Percentiles rank a stretch among this genome's conserved stretches.
These are phyloP conservation scores for Falco berigora DNA, from an alignment of 2,797 vertebrate species.

Conservation along the genomic window DNA sequence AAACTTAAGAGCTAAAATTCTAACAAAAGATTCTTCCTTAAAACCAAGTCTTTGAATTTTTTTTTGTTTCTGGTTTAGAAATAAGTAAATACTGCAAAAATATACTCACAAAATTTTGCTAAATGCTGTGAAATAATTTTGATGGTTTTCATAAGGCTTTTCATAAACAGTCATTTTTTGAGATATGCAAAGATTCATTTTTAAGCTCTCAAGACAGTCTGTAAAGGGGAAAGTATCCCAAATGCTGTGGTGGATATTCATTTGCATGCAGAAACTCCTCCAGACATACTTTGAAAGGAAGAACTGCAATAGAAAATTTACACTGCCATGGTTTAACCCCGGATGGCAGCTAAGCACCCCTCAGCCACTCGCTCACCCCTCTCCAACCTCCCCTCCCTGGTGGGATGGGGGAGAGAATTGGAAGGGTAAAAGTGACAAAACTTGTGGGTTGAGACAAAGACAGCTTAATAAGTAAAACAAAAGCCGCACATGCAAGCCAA, in stretches of 20 bases:
- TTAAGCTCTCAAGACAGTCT: not conserved
- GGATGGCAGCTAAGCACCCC: no score
- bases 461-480: no score
- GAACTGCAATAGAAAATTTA: not conserved
- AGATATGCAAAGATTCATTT: no score
- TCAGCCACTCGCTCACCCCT: no score
- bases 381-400: no score
- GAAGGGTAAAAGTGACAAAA: no score
- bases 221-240: not conserved
- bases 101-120: not conserved
- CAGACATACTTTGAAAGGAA: not conserved
- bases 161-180: not conserved
- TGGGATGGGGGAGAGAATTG: no score
- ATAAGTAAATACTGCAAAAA: not conserved
- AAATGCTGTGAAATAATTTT: not conserved
- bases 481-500: no score
- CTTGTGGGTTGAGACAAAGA: no score
- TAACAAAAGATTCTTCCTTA: no score
- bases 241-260: not conserved
- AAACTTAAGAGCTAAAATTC: no score
- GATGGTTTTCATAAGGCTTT: not conserved
- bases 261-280: not conserved
- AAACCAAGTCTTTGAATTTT: not conserved
- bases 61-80: not conserved
- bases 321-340: no score